phyloP scores from a whole-genome alignment of 37 sponge, comb jelly and placozoan species.

The Eunapius fragilis region DNA sequence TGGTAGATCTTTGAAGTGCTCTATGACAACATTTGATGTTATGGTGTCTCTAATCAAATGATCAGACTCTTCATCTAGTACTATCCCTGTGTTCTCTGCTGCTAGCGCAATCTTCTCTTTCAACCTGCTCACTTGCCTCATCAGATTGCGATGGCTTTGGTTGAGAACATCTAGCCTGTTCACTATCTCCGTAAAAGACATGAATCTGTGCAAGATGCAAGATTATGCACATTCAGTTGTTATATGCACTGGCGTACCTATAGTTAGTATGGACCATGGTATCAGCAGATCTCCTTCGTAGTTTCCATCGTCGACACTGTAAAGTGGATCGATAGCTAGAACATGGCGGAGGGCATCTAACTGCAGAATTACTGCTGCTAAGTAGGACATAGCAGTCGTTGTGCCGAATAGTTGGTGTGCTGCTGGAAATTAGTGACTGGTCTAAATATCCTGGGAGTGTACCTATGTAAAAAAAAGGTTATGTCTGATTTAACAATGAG shows the following conservation, averaged over 20 bases:
- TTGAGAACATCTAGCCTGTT: background rate
- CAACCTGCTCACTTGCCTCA: background rate
- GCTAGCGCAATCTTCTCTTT: constrained; percentile 1
- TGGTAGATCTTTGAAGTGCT: constrained; percentile 3
- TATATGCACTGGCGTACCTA: background rate
- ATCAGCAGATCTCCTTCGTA: background rate
- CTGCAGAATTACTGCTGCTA: background rate
- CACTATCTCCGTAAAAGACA: background rate
- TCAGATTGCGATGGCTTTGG: background rate
- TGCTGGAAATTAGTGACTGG: background rate
- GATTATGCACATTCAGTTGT: background rate
- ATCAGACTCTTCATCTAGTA: constrained; percentile 16
- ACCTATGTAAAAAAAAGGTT: background rate
- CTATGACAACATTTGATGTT: background rate
- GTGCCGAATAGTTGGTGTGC: background rate
- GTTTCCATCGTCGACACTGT: background rate
- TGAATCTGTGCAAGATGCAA: background rate
- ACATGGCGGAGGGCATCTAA: background rate
- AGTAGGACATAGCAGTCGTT: background rate
- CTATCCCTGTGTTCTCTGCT: constrained; percentile 8
- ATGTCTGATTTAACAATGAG: background rate
- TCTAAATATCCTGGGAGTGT: background rate
- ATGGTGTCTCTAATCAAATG: constrained; percentile 8
- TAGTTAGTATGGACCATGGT: background rate
- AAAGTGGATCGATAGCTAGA: background rate